A percentile compares a stretch with the other conserved stretches of the same genome.
These are phyloP conservation scores for Paramisgurnus dabryanus DNA, from an alignment of 2,113 vertebrate species.

Conservation along the genomic window DNA sequence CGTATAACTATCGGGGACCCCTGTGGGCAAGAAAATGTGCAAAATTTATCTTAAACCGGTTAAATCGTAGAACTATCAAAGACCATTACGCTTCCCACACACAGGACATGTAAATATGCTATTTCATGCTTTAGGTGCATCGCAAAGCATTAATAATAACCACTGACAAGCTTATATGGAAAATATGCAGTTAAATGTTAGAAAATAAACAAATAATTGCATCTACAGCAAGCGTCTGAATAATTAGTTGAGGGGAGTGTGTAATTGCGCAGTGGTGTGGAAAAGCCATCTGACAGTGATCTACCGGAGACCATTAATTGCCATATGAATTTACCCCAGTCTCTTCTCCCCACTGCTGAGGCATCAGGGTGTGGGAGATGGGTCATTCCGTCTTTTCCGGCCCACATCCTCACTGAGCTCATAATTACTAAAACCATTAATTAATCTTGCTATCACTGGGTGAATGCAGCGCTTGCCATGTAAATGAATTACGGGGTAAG, in stretches of 20 bases:
- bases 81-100: constrained; percentile 5
- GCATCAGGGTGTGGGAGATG: constrained; percentile 71
- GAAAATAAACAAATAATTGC: constrained; percentile 41
- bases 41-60: constrained; percentile 19
- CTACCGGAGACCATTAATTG: constrained; percentile 79
- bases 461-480: constrained; percentile 69
- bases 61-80: not conserved
- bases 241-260: constrained; percentile 65
- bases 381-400: constrained; percentile 75
- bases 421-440: constrained; percentile 77
- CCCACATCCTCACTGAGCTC: constrained; percentile 72
- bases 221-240: constrained; percentile 33
- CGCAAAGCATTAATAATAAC: constrained; percentile 30
- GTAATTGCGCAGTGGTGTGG: constrained; percentile 65
- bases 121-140: not conserved
- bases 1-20: constrained; percentile 16
- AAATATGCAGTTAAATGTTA: constrained; percentile 17
- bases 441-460: constrained; percentile 77
- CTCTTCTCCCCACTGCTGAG: constrained; percentile 72
- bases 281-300: constrained; percentile 74
- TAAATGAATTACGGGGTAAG: constrained; percentile 62
- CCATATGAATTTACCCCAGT: constrained; percentile 76
- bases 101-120: constrained; percentile 1
- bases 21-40: constrained; percentile 9
- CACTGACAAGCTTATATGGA: constrained; percentile 1